Evolutionary conservation across 2,113 vertebrate genomes (phyloP).

Genomic region (human): DNA sequence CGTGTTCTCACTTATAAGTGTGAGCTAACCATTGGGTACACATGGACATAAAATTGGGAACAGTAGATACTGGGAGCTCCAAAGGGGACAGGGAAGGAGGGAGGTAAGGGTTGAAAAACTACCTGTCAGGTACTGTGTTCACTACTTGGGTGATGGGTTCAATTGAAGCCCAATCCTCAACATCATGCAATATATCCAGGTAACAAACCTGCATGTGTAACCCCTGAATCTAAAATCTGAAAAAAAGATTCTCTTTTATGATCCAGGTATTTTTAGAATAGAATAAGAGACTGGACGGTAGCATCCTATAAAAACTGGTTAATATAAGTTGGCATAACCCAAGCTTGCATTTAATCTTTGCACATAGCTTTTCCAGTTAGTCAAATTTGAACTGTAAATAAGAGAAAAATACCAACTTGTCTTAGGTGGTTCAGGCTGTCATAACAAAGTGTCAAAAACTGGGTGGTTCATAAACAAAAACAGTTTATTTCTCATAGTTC

Average conservation of each 20-base stretch:
- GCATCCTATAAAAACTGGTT: not conserved
- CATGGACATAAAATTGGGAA: too few relatives aligned
- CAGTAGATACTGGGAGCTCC: too few relatives aligned
- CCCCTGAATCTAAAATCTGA: too few relatives aligned
- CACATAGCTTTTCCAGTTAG: not conserved
- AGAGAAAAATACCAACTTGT: not conserved
- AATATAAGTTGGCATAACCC: not conserved
- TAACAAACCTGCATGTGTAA: too few relatives aligned
- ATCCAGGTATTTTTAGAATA: not conserved
- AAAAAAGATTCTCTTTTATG: not conserved
- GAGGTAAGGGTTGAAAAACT: too few relatives aligned
- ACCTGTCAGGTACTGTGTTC: too few relatives aligned
- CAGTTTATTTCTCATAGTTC: not conserved
- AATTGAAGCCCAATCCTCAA: too few relatives aligned
- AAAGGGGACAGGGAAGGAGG: too few relatives aligned
- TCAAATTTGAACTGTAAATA: not conserved
- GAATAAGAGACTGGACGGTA: not conserved
- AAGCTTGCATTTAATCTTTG: constrained; percentile 10
- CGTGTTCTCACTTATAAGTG: too few relatives aligned
- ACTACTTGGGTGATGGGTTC: too few relatives aligned
- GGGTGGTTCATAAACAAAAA: not conserved
- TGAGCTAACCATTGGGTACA: too few relatives aligned
- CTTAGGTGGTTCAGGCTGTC: not conserved
- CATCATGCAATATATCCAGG: too few relatives aligned
- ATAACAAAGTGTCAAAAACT: not conserved